These are phyloP conservation scores for Drosophila flavopinicola DNA, from an alignment of 2,888 invertebrate species.

Conservation along the genomic window DNA sequence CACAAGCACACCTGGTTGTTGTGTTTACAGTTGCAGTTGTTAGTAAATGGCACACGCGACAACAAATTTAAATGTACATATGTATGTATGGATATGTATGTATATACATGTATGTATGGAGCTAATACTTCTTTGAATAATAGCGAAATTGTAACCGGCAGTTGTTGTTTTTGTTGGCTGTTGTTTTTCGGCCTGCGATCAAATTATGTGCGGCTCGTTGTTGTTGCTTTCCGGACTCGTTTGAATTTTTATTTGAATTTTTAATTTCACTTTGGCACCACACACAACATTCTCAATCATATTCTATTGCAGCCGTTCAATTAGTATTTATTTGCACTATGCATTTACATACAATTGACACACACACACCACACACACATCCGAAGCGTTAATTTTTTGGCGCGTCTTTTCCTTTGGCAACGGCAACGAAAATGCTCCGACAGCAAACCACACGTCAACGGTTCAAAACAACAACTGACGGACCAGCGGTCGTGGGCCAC, in stretches of 20 bases:
- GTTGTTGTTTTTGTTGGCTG: conserved; percentile 9
- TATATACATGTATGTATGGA: not conserved
- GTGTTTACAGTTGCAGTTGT: conserved; percentile 24
- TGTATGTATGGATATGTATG: not conserved
- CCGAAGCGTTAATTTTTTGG: conserved; percentile 47
- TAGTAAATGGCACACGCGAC: conserved; percentile 23
- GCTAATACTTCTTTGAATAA: conserved; percentile 8
- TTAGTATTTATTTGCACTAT: conserved; percentile 27
- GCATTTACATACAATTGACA: not conserved
- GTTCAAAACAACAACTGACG: conserved; percentile 61
- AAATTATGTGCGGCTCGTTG: conserved; percentile 32
- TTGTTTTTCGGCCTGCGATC: conserved; percentile 33
- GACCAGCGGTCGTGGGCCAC: conserved; percentile 20
- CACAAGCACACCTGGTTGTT: conserved; percentile 45
- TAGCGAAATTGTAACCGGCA: conserved; percentile 36
- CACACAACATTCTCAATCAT: conserved; percentile 15
- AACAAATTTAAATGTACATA: not conserved
- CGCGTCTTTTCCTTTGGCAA: conserved; percentile 49
- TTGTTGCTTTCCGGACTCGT: conserved; percentile 24
- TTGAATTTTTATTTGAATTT: conserved; percentile 24
- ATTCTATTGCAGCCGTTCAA: conserved; percentile 23
- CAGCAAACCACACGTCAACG: conserved; percentile 35
- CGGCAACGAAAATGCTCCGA: conserved; percentile 22
- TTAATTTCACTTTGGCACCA: conserved; percentile 25
- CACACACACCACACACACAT: conserved; percentile 1